phyloP scores from a whole-genome alignment of 2,113 vertebrate genomes.

The Hippolais icterina region DNA sequence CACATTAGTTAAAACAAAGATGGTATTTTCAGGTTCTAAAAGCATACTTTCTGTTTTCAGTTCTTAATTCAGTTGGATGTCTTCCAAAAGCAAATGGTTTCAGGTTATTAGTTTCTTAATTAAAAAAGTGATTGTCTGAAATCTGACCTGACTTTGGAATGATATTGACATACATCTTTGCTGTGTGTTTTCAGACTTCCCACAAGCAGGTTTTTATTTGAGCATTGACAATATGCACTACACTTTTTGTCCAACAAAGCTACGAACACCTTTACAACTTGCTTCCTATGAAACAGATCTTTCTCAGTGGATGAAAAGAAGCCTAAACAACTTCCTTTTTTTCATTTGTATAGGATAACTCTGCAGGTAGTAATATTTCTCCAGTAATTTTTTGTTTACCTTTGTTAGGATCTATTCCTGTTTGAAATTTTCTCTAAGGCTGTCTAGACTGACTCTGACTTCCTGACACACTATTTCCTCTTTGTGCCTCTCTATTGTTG shows the following conservation, averaged over 20 bases:
- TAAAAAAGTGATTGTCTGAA: neutral
- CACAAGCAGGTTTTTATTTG: neutral
- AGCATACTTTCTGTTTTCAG: neutral
- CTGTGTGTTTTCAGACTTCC: neutral
- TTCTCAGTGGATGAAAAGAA: neutral
- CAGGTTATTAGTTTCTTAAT: neutral
- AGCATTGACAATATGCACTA: neutral
- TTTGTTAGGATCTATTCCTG: neutral
- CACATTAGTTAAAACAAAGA: neutral
- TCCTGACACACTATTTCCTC: neutral
- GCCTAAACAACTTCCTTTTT: neutral
- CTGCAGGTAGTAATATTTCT: neutral
- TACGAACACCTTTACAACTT: neutral
- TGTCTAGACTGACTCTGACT: neutral
- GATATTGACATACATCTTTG: neutral
- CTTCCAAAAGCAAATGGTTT: neutral
- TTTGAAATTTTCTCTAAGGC: neutral
- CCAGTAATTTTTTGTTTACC: neutral
- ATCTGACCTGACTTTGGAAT: neutral
- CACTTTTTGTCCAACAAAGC: neutral
- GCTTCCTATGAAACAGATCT: neutral
- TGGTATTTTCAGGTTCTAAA: neutral
- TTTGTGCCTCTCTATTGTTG: neutral
- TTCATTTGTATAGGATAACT: neutral
- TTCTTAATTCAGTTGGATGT: neutral